These are phyloP conservation scores for Acromyrmex charruanus DNA, from an alignment of 1,140 invertebrate genomes.

Conservation along the genomic window DNA sequence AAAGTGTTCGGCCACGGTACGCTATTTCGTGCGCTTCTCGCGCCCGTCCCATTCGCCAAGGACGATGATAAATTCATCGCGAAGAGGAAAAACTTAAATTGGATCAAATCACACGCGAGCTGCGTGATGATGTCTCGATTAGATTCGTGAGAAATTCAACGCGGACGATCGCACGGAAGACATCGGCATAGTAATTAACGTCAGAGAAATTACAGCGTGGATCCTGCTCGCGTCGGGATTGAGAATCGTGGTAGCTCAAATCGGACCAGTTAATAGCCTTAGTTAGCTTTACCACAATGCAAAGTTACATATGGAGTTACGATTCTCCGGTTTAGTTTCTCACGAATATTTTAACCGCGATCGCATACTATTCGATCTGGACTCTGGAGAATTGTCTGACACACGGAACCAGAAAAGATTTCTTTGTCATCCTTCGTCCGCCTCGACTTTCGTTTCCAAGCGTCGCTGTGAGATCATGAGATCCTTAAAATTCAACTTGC, in stretches of 20 bases:
- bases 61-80: conserved; percentile 44
- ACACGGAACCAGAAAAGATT: neutral
- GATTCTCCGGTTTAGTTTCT: conserved; percentile 36
- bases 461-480: conserved; percentile 7
- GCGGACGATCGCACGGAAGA: neutral
- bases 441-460: conserved; percentile 12
- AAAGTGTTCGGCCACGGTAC: conserved; percentile 64
- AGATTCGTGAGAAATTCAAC: conserved; percentile 34
- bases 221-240: neutral
- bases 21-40: conserved; percentile 28
- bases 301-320: conserved; percentile 7
- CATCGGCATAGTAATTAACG: neutral
- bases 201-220: conserved; percentile 2
- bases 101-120: neutral
- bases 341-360: conserved; percentile 4
- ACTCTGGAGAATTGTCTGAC: neutral
- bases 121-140: neutral
- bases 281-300: neutral
- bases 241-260: neutral
- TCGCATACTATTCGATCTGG: neutral
- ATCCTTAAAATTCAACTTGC: conserved; percentile 22
- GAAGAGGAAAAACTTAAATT: neutral
- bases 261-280: neutral
- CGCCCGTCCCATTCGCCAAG: neutral
- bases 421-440: neutral